phyloP scores from a whole-genome alignment of 2,113 vertebrate species.

The Sphaerodactylus townsendi region DNA sequence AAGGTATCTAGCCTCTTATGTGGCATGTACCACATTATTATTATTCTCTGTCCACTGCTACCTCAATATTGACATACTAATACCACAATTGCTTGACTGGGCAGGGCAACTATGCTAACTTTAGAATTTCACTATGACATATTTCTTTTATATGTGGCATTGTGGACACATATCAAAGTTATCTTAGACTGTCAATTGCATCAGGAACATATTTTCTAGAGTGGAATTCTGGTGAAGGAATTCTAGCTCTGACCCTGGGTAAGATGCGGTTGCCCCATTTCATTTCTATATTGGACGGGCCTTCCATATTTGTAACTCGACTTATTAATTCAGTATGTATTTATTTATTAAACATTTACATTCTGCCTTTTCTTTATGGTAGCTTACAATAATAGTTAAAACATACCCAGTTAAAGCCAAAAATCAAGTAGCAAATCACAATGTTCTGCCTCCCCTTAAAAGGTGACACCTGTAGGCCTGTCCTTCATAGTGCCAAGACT shows the following conservation, averaged over 20 bases:
- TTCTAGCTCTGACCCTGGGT: neutral
- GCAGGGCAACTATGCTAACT: neutral
- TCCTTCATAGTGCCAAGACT: neutral
- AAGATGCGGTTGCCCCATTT: neutral
- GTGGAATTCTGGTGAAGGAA: neutral
- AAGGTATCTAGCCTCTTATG: neutral
- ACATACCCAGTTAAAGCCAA: too few species aligned
- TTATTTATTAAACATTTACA: too few species aligned
- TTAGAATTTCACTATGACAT: neutral
- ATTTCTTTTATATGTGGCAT: neutral
- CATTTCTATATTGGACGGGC: neutral
- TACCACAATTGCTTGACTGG: neutral
- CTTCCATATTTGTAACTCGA: neutral
- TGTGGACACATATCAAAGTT: neutral
- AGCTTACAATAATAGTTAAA: too few species aligned
- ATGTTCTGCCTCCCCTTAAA: too few species aligned
- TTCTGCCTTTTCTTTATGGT: too few species aligned
- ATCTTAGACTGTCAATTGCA: neutral
- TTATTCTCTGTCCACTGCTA: neutral
- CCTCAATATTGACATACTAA: neutral
- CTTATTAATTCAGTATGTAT: too few species aligned
- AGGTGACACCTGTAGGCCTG: neutral
- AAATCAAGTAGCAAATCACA: too few species aligned
- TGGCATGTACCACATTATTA: neutral
- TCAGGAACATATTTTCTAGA: neutral